Evolutionary conservation across 2,113 vertebrate genomes (phyloP), one percentile per base, ranked within the genome.

Genomic region (Setophaga coronata): DNA sequence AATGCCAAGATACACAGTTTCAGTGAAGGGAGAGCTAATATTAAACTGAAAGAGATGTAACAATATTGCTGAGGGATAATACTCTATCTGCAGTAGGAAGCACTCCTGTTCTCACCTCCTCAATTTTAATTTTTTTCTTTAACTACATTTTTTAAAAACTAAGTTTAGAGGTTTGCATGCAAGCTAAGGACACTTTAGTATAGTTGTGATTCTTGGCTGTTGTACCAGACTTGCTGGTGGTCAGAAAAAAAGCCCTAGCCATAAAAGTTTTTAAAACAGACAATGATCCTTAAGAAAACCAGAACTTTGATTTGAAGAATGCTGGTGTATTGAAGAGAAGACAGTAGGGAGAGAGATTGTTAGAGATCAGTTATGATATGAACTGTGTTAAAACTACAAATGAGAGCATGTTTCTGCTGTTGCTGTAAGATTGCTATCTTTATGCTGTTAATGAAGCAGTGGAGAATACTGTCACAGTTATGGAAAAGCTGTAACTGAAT

Each of bases 1-100:
- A 97, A 97, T 96, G 90, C 94, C 96, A 96, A 95, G 96, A 96
- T 96, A 95, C 71, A 79, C 93, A 96, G 81, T 96, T 98, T 96
- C 95, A 97, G 87, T 80, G 82, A 96, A 91, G 95, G 90, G 72
- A 92, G 85, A 97, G 90, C 83, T 94, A 96, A 97, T 96, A 96
- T 80, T 88, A 96, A 91, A 43, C 84, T 89, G 72, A 80, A 95
- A 96, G 82, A 95, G 73, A 86, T 93, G 88, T 94, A 93, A 86
- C 70, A 96, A 79, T 97, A 97, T 95, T 95, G 91, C 90, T 96
- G 80, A 96, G 64, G 71, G 81, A 93, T 97, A 94, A 92, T 93
- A 78, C n/a, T 85, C 45, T 81, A 47, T 94, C 79, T 96, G 60
- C 45, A 81, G 14, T 48, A 71, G 42, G 71, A 95, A 73, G 88